These are phyloP conservation scores for Anastrepha obliqua DNA, from an alignment of 1,140 invertebrate species.

Conservation along the genomic window DNA sequence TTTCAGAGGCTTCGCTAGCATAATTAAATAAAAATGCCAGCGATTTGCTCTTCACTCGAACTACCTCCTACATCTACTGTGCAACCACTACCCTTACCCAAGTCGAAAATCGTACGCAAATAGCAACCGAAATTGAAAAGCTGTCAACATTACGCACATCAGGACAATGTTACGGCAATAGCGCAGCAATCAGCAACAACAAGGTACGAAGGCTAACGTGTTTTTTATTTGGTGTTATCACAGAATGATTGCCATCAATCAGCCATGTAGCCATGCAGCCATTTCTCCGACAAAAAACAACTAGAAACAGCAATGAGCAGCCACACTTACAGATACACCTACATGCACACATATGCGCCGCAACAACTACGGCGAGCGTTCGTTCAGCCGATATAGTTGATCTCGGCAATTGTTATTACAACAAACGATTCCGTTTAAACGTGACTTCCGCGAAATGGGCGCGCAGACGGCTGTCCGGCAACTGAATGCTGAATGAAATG, in stretches of 20 bases:
- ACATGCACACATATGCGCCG: no score
- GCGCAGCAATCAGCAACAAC: not conserved
- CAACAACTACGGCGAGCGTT: not conserved
- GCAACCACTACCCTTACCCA: no score
- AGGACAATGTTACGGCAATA: not conserved
- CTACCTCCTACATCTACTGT: no score
- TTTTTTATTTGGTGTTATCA: conserved; percentile 1
- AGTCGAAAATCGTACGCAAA: not conserved
- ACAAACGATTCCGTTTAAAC: conserved; percentile 40
- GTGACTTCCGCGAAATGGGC: conserved; percentile 48
- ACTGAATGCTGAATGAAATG: conserved; percentile 35
- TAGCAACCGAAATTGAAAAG: not conserved
- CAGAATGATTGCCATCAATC: conserved; percentile 38
- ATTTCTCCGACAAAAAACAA: not conserved
- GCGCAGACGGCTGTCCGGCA: not conserved
- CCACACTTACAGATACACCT: not conserved
- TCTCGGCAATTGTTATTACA: conserved; percentile 32
- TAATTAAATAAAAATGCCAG: no score
- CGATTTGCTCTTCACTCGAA: no score
- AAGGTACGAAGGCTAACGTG: not conserved
- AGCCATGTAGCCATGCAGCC: conserved; percentile 2
- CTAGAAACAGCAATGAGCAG: not conserved
- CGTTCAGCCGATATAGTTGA: not conserved
- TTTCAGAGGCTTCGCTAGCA: no score
- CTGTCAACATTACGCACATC: not conserved